Evolutionary conservation across 2,888 invertebrate genomes (phyloP).

Genomic region (Drosophila mimetica): DNA sequence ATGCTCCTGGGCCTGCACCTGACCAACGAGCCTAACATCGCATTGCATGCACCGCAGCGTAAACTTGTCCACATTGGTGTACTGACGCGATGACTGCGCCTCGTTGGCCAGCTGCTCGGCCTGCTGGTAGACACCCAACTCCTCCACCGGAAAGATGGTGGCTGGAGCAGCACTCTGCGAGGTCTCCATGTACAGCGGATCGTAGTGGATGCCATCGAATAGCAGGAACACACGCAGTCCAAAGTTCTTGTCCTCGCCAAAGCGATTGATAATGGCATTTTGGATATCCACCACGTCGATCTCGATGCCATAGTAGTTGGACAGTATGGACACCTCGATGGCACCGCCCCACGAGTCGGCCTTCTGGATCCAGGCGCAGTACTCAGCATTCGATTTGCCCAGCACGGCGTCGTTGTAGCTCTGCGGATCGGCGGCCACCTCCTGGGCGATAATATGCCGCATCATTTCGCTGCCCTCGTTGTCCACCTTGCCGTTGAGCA

Average conservation of each 20-base stretch:
- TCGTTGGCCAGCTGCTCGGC: constrained; percentile 94
- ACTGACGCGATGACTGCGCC: constrained; percentile 95
- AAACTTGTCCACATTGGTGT: constrained; percentile 95
- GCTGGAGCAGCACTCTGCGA: constrained; percentile 89
- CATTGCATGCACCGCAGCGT: constrained; percentile 94
- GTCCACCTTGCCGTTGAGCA: constrained; percentile 91
- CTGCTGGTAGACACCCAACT: constrained; percentile 89
- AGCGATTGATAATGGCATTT: constrained; percentile 94
- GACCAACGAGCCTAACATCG: constrained; percentile 90
- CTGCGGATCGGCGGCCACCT: constrained; percentile 90
- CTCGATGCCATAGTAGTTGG: constrained; percentile 94
- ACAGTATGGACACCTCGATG: constrained; percentile 95
- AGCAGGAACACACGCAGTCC: constrained; percentile 93
- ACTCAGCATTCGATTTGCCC: constrained; percentile 92
- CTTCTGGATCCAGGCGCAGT: constrained; percentile 95
- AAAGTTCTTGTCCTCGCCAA: constrained; percentile 96
- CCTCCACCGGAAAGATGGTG: constrained; percentile 92
- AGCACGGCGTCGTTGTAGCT: constrained; percentile 94
- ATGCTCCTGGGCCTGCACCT: constrained; percentile 92
- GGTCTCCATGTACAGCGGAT: constrained; percentile 95
- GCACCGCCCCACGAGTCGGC: constrained; percentile 98
- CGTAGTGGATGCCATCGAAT: constrained; percentile 98
- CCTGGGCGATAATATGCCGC: constrained; percentile 94
- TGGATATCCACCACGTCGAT: constrained; percentile 97
- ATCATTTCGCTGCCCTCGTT: constrained; percentile 90